Evolutionary conservation across 2,888 invertebrate species (phyloP).

Genomic region (Trissoscelio sp.): DNA sequence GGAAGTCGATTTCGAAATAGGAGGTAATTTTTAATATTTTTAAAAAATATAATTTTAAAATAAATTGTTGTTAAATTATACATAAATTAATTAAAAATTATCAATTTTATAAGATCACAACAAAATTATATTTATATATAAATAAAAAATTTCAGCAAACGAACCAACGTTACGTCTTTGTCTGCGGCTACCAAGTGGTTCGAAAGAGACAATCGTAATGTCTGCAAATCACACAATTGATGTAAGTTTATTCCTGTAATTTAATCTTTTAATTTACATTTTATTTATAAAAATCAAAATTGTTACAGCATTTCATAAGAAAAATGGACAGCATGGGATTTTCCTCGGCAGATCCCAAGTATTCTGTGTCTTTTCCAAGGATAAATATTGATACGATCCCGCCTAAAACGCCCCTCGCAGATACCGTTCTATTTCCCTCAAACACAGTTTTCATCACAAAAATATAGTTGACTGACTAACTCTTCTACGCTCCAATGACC

Average conservation of each 20-base stretch:
- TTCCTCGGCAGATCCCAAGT: slow-evolving; percentile 78
- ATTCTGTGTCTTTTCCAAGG: slow-evolving; percentile 80
- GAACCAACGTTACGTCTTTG: slow-evolving; percentile 79
- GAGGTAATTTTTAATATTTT: slow-evolving; percentile 35
- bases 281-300: no score
- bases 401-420: slow-evolving; percentile 75
- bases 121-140: no score
- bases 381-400: slow-evolving; percentile 80
- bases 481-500: not conserved
- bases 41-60: not conserved
- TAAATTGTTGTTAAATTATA: no score
- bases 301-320: slow-evolving; percentile 77
- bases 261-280: not conserved
- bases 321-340: slow-evolving; percentile 81
- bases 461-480: slow-evolving; percentile 74
- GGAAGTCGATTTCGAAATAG: slow-evolving; percentile 34
- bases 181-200: slow-evolving; percentile 80
- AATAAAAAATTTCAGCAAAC: slow-evolving; percentile 67
- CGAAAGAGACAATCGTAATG: slow-evolving; percentile 80
- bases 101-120: no score
- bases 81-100: no score
- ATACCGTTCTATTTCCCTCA: slow-evolving; percentile 81
- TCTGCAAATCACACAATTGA: slow-evolving; percentile 78
- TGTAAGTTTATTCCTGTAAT: slow-evolving; percentile 70
- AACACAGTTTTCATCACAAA: slow-evolving; percentile 83